A percentile compares a stretch with the other conserved stretches of the same genome.
Evolutionary conservation across 2,888 invertebrate species (phyloP).

Genomic region (Platerodrilus igneus): DNA sequence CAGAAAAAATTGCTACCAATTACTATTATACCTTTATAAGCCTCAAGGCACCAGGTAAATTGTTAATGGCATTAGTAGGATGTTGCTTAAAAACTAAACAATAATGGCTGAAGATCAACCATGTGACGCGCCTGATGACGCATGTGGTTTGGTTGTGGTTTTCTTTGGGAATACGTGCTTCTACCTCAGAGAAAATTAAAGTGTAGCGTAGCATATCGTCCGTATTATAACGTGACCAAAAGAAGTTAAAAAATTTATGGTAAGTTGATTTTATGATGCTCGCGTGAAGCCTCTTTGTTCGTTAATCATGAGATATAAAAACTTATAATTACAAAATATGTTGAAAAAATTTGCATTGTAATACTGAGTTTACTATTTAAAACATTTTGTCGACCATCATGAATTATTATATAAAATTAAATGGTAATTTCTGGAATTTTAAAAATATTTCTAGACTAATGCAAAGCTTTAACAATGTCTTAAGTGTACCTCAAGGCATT

Average conservation of each 20-base stretch:
- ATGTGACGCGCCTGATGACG: conserved; percentile 21
- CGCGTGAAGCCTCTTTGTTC: conserved; percentile 24
- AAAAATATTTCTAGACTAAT: too few relatives aligned
- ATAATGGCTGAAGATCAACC: conserved; percentile 16
- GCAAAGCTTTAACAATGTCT: too few relatives aligned
- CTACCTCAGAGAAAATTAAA: conserved; percentile 8
- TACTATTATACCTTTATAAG: conserved; percentile 18
- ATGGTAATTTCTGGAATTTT: too few relatives aligned
- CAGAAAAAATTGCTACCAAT: conserved; percentile 25
- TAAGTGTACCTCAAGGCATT: too few relatives aligned
- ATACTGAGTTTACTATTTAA: too few relatives aligned
- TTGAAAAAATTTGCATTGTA: too few relatives aligned
- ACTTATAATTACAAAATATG: too few relatives aligned
- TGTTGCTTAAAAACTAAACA: conserved; percentile 19
- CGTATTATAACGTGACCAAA: conserved; percentile 16
- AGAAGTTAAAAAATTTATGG: conserved; percentile 13
- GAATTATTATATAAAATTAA: too few relatives aligned
- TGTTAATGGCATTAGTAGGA: conserved; percentile 23
- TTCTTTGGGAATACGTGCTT: conserved; percentile 19
- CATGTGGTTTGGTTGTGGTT: conserved; percentile 24
- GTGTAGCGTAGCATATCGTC: conserved; percentile 4
- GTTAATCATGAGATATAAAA: too few relatives aligned
- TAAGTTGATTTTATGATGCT: conserved; percentile 14
- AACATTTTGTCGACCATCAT: too few relatives aligned
- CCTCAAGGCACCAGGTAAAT: conserved; percentile 22